These are phyloP conservation scores for Leptinotarsa tumamoca DNA, from an alignment of 2,888 invertebrate species.

Conservation along the genomic window DNA sequence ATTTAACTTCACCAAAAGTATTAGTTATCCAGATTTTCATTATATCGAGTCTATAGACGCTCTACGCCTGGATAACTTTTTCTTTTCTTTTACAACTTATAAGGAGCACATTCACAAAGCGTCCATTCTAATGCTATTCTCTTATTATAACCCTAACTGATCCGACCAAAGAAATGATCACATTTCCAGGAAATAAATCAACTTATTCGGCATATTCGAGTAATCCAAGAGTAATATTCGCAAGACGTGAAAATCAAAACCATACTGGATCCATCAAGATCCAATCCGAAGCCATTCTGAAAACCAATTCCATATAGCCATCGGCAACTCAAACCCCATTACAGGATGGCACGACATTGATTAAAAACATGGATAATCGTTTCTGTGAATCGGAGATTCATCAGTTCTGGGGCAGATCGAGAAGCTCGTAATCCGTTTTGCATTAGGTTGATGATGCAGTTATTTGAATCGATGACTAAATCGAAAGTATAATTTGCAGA, in stretches of 20 bases:
- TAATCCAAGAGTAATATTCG: neutral
- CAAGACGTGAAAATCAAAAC: conserved; percentile 8
- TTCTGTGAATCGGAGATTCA: conserved; percentile 21
- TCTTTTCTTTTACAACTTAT: no score
- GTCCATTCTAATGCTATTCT: no score
- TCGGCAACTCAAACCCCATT: conserved; percentile 27
- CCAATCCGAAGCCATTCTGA: conserved; percentile 22
- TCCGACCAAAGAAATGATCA: neutral
- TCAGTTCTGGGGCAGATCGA: conserved; percentile 9
- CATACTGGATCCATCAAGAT: conserved; percentile 9
- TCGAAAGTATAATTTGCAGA: neutral
- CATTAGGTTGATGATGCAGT: neutral
- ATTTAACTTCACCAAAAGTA: no score
- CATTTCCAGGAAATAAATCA: neutral
- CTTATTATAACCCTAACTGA: no score
- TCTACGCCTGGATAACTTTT: no score
- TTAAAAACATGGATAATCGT: conserved; percentile 29
- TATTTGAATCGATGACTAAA: neutral
- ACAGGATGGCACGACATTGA: conserved; percentile 25
- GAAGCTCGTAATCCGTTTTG: conserved; percentile 3
- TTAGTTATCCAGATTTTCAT: no score
- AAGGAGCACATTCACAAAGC: no score
- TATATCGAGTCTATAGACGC: no score
- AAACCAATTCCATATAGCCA: conserved; percentile 28
- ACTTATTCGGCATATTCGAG: neutral